Percentiles rank a stretch among this genome's conserved stretches.
Conservation (phyloP, 2,888 invertebrate species). For the Parnassius mnemosyne region DNA sequence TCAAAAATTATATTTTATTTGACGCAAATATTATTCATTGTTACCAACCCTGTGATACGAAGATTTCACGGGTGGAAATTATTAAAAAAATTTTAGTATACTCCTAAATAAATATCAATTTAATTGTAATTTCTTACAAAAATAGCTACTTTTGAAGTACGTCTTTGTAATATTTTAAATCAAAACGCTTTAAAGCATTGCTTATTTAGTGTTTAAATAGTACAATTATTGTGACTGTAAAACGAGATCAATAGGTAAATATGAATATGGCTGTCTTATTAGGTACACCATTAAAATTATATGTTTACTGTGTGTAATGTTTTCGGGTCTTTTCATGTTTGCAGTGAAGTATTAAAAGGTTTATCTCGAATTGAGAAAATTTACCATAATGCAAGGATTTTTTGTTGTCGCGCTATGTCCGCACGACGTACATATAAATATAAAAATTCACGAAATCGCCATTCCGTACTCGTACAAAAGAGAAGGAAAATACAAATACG, state of each 20-base stretch:
- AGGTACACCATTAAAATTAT: too few relatives aligned
- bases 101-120: constrained; percentile 14
- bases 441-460: too few relatives aligned
- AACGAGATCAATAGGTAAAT: constrained; percentile 2
- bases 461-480: too few relatives aligned
- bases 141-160: constrained; percentile 2
- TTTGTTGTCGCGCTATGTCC: too few relatives aligned
- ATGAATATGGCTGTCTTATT: constrained; percentile 13
- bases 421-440: too few relatives aligned
- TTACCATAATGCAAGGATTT: too few relatives aligned
- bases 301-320: too few relatives aligned
- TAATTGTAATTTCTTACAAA: constrained; percentile 8
- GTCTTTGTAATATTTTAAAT: background rate
- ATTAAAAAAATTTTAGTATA: constrained; percentile 8
- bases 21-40: constrained; percentile 2
- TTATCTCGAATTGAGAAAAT: too few relatives aligned
- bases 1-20: constrained; percentile 11
- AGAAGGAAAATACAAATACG: too few relatives aligned
- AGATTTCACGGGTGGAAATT: background rate
- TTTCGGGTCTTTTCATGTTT: too few relatives aligned
- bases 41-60: constrained; percentile 11
- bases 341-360: too few relatives aligned
- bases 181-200: constrained; percentile 5
- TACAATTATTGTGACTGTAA: background rate
- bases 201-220: constrained; percentile 3